Base-by-base conservation (phyloP, 2,888 invertebrate species). In the Erpobdella octoculata region DNA sequence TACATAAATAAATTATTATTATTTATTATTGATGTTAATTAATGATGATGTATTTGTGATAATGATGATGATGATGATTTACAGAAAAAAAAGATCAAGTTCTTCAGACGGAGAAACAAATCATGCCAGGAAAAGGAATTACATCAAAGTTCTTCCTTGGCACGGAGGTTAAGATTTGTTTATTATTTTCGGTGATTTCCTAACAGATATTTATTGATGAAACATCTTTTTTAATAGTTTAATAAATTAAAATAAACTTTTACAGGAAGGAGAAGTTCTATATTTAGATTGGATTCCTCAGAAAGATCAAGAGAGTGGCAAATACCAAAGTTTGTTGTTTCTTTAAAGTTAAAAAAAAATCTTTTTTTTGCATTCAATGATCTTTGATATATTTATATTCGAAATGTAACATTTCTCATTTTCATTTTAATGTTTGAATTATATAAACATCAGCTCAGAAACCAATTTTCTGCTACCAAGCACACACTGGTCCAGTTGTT, bases 281-380 rank as follows among this genome's bases (percentile, higher is more conserved):
- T 83, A 82, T 76, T 79, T 80, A 8, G 83, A 83, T 74, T 83
- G 83, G 83, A 81, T 83, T 81, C 83, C 83, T 21, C 81, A 82
- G 74, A 83, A 83, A 77, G 83, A 83, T 73, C 80, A 81, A 61
- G 83, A 83, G 74, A 78, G 81, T 25, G 83, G 83, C 46, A 83
- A 83, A 76, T 78, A 82, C 65, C 80, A 80, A 72, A 83, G 82
- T 82, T n/a, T n/a, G n/a, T n/a, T n/a, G n/a, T n/a, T n/a, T n/a
- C n/a, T n/a, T n/a, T n/a, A n/a, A n/a, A n/a, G n/a, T n/a, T n/a
- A n/a, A n/a, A n/a, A n/a, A n/a, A n/a, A n/a, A n/a, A n/a, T n/a
- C n/a, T n/a, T n/a, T n/a, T n/a, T n/a, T n/a, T n/a, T n/a, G n/a
- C n/a, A n/a, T n/a, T n/a, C n/a, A n/a, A n/a, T n/a, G n/a, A n/a